phyloP scores from a whole-genome alignment of 2,888 invertebrate genomes.

The Melipona bicolor region DNA sequence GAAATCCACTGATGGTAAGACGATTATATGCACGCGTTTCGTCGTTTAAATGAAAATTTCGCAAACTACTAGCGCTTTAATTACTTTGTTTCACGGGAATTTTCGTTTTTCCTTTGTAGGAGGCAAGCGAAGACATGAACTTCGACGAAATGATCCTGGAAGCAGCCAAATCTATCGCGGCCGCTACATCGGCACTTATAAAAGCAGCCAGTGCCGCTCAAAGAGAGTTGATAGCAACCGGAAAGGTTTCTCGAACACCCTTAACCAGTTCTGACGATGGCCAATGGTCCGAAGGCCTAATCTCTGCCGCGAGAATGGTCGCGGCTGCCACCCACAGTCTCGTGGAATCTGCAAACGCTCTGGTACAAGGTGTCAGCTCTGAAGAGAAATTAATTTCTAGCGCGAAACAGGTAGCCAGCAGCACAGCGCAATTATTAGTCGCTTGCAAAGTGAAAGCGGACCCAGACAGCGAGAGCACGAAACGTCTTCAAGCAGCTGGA shows the following conservation, averaged over 20 bases:
- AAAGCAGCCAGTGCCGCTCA: slow-evolving; percentile 99
- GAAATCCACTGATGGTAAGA: slow-evolving; percentile 30
- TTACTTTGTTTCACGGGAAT: not conserved
- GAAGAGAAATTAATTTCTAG: slow-evolving; percentile 98
- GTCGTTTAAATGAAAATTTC: not conserved
- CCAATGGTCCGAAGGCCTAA: slow-evolving; percentile 98
- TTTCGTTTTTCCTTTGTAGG: slow-evolving; percentile 85
- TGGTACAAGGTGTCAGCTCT: slow-evolving; percentile 95
- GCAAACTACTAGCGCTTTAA: not conserved
- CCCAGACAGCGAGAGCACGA: slow-evolving; percentile 96
- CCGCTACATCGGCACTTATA: slow-evolving; percentile 98
- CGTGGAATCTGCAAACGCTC: slow-evolving; percentile 98
- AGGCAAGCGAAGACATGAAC: slow-evolving; percentile 96
- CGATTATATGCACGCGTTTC: no score
- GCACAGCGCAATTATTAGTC: slow-evolving; percentile 98
- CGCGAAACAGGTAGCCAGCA: slow-evolving; percentile 98
- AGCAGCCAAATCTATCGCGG: slow-evolving; percentile 98
- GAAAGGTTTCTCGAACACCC: slow-evolving; percentile 93
- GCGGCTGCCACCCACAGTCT: slow-evolving; percentile 99
- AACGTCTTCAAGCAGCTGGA: slow-evolving; percentile 95
- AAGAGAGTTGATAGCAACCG: slow-evolving; percentile 95
- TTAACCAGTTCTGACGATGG: slow-evolving; percentile 96
- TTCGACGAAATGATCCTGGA: slow-evolving; percentile 99
- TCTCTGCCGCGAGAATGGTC: slow-evolving; percentile 97
- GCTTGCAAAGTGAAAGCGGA: slow-evolving; percentile 99